These are phyloP conservation scores for Eueides isabella DNA, from an alignment of 1,140 invertebrate genomes.

Conservation along the genomic window DNA sequence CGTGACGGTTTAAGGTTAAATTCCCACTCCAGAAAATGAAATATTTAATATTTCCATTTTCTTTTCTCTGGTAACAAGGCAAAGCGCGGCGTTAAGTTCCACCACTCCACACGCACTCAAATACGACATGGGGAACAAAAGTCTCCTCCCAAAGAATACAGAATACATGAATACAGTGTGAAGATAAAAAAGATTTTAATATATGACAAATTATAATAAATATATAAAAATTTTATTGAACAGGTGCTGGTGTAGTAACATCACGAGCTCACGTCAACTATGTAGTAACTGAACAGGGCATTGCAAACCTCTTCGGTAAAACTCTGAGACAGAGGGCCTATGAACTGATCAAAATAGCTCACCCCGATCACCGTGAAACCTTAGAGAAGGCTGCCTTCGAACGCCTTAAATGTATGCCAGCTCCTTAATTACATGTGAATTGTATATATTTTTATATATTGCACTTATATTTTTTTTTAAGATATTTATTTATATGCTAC, in stretches of 20 bases:
- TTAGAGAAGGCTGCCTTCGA: constrained; percentile 95
- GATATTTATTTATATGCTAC: background rate
- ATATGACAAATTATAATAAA: background rate
- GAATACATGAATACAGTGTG: background rate
- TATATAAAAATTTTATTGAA: constrained; percentile 18
- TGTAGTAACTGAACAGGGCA: constrained; percentile 96
- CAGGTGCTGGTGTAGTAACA: constrained; percentile 97
- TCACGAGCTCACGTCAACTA: constrained; percentile 96
- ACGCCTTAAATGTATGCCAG: constrained; percentile 93
- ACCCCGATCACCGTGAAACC: constrained; percentile 93
- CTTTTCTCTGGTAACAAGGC: too few species aligned
- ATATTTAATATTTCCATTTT: too few species aligned
- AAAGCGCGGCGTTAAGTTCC: too few species aligned
- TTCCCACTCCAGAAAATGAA: too few species aligned
- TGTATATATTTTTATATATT: constrained; percentile 8
- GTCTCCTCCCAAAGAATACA: too few species aligned
- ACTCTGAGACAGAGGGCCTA: constrained; percentile 93
- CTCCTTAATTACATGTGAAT: constrained; percentile 71
- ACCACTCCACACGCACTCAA: too few species aligned
- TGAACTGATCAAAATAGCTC: constrained; percentile 94
- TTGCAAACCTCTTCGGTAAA: constrained; percentile 95
- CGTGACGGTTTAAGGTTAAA: too few species aligned
- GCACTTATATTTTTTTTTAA: background rate
- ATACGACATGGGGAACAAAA: too few species aligned
- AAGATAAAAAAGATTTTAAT: background rate